phyloP scores from a whole-genome alignment of 2,888 invertebrate species.

The Chouioia cunea region DNA sequence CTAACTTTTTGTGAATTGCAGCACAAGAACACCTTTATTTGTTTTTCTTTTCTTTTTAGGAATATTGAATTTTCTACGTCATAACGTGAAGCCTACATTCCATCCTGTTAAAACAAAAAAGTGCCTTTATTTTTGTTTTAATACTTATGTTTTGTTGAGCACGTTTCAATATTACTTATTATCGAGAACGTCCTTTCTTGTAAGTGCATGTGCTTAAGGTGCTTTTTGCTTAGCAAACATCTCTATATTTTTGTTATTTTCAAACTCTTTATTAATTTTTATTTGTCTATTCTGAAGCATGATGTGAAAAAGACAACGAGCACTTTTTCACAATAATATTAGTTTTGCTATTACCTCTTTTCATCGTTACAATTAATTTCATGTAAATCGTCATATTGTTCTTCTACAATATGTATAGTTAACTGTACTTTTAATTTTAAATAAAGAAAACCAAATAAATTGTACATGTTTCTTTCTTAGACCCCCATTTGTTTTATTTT shows the following conservation, averaged over 20 bases:
- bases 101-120: conserved; percentile 19
- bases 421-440: conserved; percentile 61
- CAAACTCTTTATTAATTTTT: conserved; percentile 10
- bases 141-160: neutral
- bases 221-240: conserved; percentile 33
- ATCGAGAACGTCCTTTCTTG: conserved; percentile 6
- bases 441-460: conserved; percentile 56
- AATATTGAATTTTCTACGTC: conserved; percentile 11
- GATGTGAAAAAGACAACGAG: conserved; percentile 22
- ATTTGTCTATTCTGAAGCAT: conserved; percentile 37
- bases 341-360: conserved; percentile 22
- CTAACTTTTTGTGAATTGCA: conserved; percentile 3
- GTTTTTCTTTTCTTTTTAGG: neutral
- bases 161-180: conserved; percentile 7
- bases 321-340: conserved; percentile 24
- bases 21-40: conserved; percentile 15
- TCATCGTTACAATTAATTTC: conserved; percentile 3
- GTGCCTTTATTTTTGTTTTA: neutral
- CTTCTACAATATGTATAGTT: conserved; percentile 55
- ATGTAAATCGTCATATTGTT: conserved; percentile 50
- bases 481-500: conserved; percentile 58
- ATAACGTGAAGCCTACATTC: conserved; percentile 20
- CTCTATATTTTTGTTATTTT: conserved; percentile 15
- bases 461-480: conserved; percentile 62
- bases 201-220: conserved; percentile 38